phyloP scores from a whole-genome alignment of 2,888 invertebrate genomes.

The Apotomis turbidana region DNA sequence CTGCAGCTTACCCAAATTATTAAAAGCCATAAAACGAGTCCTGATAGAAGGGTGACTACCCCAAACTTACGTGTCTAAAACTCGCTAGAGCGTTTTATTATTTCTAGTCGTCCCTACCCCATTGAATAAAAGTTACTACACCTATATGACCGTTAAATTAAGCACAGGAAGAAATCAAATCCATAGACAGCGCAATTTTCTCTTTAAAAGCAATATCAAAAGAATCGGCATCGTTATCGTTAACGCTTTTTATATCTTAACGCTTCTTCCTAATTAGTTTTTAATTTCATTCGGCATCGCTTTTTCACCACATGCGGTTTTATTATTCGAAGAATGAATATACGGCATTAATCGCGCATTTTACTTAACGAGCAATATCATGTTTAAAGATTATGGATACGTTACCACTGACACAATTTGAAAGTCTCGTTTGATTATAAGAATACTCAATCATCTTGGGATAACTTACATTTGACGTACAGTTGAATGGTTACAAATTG shows the following conservation, averaged over 20 bases:
- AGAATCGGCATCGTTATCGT: conserved; percentile 28
- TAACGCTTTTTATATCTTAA: conserved; percentile 29
- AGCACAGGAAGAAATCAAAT: conserved; percentile 6
- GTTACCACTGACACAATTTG: background rate
- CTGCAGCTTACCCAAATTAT: conserved; percentile 81
- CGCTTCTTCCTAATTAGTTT: conserved; percentile 33
- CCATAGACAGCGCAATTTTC: conserved; percentile 12
- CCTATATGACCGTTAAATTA: conserved; percentile 25
- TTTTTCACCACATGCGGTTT: conserved; percentile 41
- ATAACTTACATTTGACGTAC: background rate
- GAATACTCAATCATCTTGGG: background rate
- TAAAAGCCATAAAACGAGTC: conserved; percentile 83
- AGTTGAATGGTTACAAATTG: background rate
- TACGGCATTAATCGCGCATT: conserved; percentile 1
- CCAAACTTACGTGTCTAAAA: conserved; percentile 72
- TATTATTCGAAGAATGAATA: conserved; percentile 29
- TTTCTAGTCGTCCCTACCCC: conserved; percentile 58
- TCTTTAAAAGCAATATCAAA: conserved; percentile 8
- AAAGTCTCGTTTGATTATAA: background rate
- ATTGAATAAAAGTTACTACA: conserved; percentile 64
- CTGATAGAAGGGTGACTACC: conserved; percentile 77
- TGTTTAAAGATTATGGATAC: conserved; percentile 5
- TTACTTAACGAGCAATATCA: conserved; percentile 4
- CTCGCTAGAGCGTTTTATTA: conserved; percentile 75
- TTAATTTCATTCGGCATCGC: conserved; percentile 24